These are phyloP conservation scores for Echinops telfairi DNA, from an alignment of 2,113 vertebrate species.

Conservation along the genomic window DNA sequence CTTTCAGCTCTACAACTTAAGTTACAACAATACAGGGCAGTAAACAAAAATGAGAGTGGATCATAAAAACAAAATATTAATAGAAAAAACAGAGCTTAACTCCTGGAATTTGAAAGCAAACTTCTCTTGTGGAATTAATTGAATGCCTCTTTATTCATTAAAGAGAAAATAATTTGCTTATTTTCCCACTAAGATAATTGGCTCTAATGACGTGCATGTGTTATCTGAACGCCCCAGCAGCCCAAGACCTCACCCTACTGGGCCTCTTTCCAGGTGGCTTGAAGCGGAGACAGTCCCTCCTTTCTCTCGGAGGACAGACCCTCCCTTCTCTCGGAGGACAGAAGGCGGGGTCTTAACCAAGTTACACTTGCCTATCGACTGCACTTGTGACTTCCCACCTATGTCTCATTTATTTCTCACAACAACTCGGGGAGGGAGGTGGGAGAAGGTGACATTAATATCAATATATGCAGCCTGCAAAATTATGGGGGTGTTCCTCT, in stretches of 20 bases:
- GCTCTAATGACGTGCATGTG: slow-evolving; percentile 49
- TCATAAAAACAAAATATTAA: slow-evolving; percentile 55
- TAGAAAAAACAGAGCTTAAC: slow-evolving; percentile 61
- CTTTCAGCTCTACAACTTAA: slow-evolving; percentile 57
- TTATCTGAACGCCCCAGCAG: slow-evolving; percentile 10
- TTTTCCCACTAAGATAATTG: slow-evolving; percentile 67
- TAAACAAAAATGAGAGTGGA: slow-evolving; percentile 11
- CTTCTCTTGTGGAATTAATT: slow-evolving; percentile 69
- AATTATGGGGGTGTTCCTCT: slow-evolving; percentile 59
- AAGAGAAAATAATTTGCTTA: slow-evolving; percentile 73
- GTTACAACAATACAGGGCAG: slow-evolving; percentile 14
- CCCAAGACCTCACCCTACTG: not conserved
- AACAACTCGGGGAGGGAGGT: not conserved
- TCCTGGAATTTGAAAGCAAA: slow-evolving; percentile 63
- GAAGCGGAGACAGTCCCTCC: not conserved
- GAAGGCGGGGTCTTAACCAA: not conserved
- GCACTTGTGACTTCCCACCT: slow-evolving; percentile 3
- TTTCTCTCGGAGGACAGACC: not conserved
- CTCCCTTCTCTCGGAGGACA: not conserved
- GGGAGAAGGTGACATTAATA: slow-evolving; percentile 57
- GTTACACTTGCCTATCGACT: not conserved
- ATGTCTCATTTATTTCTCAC: slow-evolving; percentile 42
- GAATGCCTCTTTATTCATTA: slow-evolving; percentile 73
- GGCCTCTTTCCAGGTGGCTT: not conserved
- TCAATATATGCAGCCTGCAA: slow-evolving; percentile 37